Base-by-base conservation (phyloP, 1,140 invertebrate genomes). In the Paramacrobiotus metropolitanus region DNA sequence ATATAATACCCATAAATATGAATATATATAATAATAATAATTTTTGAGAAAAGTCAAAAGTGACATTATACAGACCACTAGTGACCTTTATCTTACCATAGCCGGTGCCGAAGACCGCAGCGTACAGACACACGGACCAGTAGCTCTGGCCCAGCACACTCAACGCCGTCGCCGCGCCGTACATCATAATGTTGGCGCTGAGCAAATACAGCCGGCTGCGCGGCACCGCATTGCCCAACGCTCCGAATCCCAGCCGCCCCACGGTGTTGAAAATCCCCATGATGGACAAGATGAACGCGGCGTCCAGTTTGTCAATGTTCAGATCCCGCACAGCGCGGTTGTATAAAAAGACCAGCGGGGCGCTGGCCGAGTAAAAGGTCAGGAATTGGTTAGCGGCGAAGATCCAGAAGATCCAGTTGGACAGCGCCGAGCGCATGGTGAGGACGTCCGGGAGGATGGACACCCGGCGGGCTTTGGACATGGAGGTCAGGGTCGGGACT, bases 101-200 rank as follows among this genome's bases (percentile, higher is more conserved):
- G 1, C 86, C 87, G 64, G 86, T 82, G 30, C 90, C 90, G 71
- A 85, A 94, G 0, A 82, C 74, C 2, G 77, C 76, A 21, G 83
- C 80, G 71, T 88, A 93, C n/a, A 84, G 60, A 9, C 80, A 77
- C 61, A 92, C 76, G 1, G 79, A 75, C 59, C 73, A 70, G 67
- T 86, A 88, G 63, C 78, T 78, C 44, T 68, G 70, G 67, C 84
- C 86, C 34, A 83, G 79, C 61, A 81, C 80, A 68, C 83, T 83
- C 64, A 87, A 68, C 21, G 81, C 80, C 18, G 87, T 92, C 61
- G 82, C 87, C 90, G 74, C 44, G 81, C 34, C 34, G 34, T 40
- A 40, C 34, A n/a, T 40, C 34, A 40, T 40, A 40, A 40, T 40
- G 9, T 9, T 40, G 9, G 9, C 34, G n/a, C 34, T 40, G 9